Conservation (phyloP, 2,797 vertebrate species). For the Notolabrus celidotus region DNA sequence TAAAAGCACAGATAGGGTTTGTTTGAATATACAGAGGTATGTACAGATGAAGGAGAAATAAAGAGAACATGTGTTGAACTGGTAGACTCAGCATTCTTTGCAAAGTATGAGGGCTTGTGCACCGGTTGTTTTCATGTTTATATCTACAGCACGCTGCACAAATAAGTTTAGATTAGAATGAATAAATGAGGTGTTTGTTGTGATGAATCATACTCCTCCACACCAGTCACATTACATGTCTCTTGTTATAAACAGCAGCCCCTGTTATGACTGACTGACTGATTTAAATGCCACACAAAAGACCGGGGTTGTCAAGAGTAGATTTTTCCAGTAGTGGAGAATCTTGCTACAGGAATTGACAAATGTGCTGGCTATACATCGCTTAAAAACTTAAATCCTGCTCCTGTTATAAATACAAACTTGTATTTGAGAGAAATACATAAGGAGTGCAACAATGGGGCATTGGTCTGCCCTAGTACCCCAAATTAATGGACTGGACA, state of each 20-base stretch:
- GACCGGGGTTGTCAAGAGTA: neutral
- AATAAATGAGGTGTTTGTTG: neutral
- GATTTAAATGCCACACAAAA: neutral
- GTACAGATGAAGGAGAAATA: neutral
- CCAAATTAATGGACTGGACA: neutral
- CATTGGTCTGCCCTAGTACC: constrained; percentile 3
- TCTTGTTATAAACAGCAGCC: neutral
- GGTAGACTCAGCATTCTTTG: neutral
- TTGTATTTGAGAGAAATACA: neutral
- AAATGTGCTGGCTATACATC: neutral
- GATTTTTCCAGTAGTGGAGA: neutral
- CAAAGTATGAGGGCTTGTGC: neutral
- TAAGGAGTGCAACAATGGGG: neutral
- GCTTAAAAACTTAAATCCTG: neutral
- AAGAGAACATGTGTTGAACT: neutral
- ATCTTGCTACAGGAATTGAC: neutral
- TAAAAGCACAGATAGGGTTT: neutral
- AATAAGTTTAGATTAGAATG: too few species aligned
- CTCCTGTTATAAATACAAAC: constrained; percentile 5
- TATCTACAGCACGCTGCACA: neutral
- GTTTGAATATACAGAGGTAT: constrained; percentile 3
- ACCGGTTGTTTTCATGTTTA: neutral
- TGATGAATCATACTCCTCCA: neutral
- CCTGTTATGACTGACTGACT: neutral
- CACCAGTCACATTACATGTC: neutral